Evolutionary conservation across 2,113 vertebrate species (phyloP).

Genomic region (Erpornis zantholeuca): DNA sequence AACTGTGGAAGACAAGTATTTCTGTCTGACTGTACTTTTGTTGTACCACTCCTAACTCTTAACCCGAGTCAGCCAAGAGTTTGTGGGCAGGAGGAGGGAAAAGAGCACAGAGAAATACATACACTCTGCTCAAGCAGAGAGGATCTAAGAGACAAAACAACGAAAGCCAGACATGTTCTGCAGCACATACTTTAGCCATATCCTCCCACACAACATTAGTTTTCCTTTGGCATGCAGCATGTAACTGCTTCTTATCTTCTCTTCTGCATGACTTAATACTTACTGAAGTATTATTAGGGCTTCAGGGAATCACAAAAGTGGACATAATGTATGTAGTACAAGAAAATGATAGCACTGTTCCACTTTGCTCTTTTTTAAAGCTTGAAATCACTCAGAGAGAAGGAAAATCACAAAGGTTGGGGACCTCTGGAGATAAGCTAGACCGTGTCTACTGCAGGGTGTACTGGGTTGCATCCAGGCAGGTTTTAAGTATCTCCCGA

Average conservation of each 20-base stretch:
- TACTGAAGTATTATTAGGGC: constrained; percentile 1
- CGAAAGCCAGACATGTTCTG: background rate
- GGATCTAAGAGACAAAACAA: constrained; percentile 32
- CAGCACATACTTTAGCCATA: constrained; percentile 22
- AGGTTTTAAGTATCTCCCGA: background rate
- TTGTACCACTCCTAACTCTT: background rate
- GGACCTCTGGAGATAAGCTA: background rate
- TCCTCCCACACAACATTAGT: constrained; percentile 30
- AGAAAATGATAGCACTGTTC: background rate
- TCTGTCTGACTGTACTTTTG: background rate
- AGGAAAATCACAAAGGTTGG: background rate
- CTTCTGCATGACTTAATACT: background rate
- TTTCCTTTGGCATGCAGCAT: background rate
- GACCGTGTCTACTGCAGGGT: background rate
- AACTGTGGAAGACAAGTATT: background rate
- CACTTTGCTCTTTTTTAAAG: background rate
- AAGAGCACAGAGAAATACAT: background rate
- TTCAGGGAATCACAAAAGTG: background rate
- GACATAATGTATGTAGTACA: background rate
- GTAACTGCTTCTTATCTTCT: constrained; percentile 12
- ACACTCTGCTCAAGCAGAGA: background rate
- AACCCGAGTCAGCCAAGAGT: background rate
- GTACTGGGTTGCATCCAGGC: background rate
- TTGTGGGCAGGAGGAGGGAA: background rate
- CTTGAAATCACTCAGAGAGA: background rate